phyloP scores from a whole-genome alignment of 2,888 invertebrate genomes.

The Stenurella melanura region DNA sequence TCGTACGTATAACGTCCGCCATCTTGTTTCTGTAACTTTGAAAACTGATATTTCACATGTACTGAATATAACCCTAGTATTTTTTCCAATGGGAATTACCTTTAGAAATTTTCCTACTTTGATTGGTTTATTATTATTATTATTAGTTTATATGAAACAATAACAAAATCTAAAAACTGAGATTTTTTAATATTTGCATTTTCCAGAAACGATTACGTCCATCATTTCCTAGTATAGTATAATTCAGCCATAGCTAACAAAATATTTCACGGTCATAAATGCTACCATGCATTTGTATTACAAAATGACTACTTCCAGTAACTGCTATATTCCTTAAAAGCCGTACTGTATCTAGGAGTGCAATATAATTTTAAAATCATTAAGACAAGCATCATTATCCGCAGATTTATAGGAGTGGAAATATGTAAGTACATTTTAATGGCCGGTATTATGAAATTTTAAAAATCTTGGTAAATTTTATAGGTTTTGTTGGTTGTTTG shows the following conservation, averaged over 20 bases:
- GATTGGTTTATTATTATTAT: too few relatives aligned
- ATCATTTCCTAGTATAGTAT: not conserved
- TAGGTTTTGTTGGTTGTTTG: constrained; percentile 53
- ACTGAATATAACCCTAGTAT: too few relatives aligned
- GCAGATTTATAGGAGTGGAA: constrained; percentile 34
- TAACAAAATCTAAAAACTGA: too few relatives aligned
- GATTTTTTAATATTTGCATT: not conserved
- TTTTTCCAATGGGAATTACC: too few relatives aligned
- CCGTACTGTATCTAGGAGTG: constrained; percentile 30
- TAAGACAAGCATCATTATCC: constrained; percentile 30
- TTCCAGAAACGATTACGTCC: not conserved
- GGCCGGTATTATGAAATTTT: constrained; percentile 55
- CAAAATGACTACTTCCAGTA: constrained; percentile 18
- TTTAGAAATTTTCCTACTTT: too few relatives aligned
- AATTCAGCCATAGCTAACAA: not conserved
- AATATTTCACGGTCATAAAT: not conserved
- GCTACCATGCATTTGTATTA: not conserved
- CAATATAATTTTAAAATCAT: constrained; percentile 36
- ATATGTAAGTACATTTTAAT: constrained; percentile 47
- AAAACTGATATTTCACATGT: too few relatives aligned
- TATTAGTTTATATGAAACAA: too few relatives aligned
- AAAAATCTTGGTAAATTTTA: constrained; percentile 54
- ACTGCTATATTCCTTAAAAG: constrained; percentile 9
- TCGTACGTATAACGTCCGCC: too few relatives aligned
- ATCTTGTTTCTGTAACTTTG: too few relatives aligned